Evolutionary conservation across 1,140 invertebrate species (phyloP), one percentile per base, ranked within the genome.

Genomic region (Teleopsis dalmanni): DNA sequence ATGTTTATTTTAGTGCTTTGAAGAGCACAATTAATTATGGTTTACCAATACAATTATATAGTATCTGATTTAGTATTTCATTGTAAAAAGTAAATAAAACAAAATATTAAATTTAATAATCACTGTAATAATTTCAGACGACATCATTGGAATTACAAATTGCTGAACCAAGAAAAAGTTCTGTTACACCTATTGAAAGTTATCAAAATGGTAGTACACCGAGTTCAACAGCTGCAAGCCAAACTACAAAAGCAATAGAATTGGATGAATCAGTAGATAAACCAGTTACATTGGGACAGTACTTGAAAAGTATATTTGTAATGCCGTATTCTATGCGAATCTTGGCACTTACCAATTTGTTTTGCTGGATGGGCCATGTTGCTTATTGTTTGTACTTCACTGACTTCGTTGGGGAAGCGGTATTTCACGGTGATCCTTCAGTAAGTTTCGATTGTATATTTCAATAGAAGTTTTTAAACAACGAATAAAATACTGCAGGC

Each of bases 361-460:
- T 89, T 57, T 88, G 84, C 56, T 91, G 88, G 88, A 91, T 89
- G 85, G 85, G 86, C 0, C 80, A 91, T 31, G 83, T 91, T 1
- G 88, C 86, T 58, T 92, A 91, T 57, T 89, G 87, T 0, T 72
- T 92, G 0, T 91, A 90, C 58, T 91, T 91, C 55, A 91, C 88
- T 0, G 87, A 91, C 68, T 91, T 89, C 60, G 88, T 91, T 2
- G 88, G 87, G 0, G 85, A 91, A 64, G 79, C 83, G 5, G 85
- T 91, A 6, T 91, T 82, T 58, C 75, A 77, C 10, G 87, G 87
- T 0, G 76, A 87, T 74, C 87, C 87, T 3, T 76, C 73, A 56
- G 80, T 80, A 34, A 22, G 57, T 48, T 44, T 27, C 7, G 13
- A 13, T 19, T n/a, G n/a, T n/a, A n/a, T n/a, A n/a, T n/a, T n/a